Percentiles rank a stretch among this genome's conserved stretches.
These are phyloP conservation scores for Sorex maritimensis DNA, from an alignment of 2,797 vertebrate species.

Conservation along the genomic window DNA sequence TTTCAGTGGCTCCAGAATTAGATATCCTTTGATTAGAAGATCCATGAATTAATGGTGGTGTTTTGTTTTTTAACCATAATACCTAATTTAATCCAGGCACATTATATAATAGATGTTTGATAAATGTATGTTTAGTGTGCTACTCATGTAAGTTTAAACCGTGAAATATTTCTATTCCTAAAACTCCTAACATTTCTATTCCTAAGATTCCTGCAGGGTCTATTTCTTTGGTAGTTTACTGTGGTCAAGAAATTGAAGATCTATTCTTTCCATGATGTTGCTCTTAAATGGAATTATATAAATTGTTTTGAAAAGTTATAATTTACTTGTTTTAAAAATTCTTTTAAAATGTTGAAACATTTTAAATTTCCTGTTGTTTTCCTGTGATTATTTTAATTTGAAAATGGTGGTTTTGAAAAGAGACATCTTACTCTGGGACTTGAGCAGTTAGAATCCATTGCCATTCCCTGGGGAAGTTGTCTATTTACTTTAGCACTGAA, in stretches of 20 bases:
- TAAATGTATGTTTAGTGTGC: slow-evolving; percentile 38
- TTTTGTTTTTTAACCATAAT: background rate
- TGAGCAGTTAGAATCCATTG: background rate
- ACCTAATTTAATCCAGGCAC: background rate
- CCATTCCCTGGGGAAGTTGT: background rate
- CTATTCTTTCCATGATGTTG: background rate
- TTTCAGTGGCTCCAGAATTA: background rate
- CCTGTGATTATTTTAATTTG: background rate
- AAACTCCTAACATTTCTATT: background rate
- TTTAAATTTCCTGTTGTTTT: background rate
- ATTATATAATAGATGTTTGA: background rate
- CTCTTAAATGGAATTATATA: slow-evolving; percentile 3
- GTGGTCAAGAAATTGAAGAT: slow-evolving; percentile 23
- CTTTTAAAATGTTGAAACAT: background rate
- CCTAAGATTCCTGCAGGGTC: background rate
- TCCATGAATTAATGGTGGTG: background rate
- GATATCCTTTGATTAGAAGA: background rate
- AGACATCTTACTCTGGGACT: background rate
- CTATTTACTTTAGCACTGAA: background rate
- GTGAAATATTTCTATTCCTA: background rate
- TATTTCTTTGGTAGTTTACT: background rate
- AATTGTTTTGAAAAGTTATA: slow-evolving; percentile 6
- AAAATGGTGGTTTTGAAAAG: background rate
- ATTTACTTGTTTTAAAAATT: background rate
- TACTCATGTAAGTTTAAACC: slow-evolving; percentile 1